Conservation (phyloP, 2,113 vertebrate genomes). For the Rhinoderma darwinii region DNA sequence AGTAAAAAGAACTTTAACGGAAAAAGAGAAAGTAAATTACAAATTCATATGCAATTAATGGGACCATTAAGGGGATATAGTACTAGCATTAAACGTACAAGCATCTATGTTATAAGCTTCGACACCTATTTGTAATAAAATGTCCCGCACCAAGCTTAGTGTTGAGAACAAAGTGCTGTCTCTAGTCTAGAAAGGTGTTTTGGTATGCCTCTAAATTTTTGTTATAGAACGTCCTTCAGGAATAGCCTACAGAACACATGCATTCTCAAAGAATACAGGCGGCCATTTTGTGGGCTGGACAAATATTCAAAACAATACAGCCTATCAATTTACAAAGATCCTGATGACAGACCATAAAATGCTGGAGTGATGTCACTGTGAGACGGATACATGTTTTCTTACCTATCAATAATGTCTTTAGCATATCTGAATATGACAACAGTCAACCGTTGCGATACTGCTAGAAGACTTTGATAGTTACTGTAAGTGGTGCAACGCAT, state of each 20-base stretch:
- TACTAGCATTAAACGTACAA: not conserved
- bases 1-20: slow-evolving; percentile 36
- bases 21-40: slow-evolving; percentile 7
- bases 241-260: not conserved
- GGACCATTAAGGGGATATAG: slow-evolving; percentile 33
- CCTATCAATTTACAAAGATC: not conserved
- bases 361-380: not conserved
- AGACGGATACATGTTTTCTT: not conserved
- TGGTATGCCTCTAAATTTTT: not conserved
- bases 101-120: not conserved
- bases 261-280: not conserved
- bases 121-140: slow-evolving; percentile 4
- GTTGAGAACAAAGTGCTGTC: not conserved
- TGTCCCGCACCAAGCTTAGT: not conserved
- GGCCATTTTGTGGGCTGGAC: not conserved
- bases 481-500: slow-evolving; percentile 6
- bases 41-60: slow-evolving; percentile 36
- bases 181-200: not conserved
- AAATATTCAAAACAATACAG: not conserved
- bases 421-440: not conserved
- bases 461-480: slow-evolving; percentile 5
- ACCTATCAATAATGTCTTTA: not conserved
- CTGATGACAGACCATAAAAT: not conserved
- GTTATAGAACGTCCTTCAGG: not conserved
- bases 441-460: not conserved